Evolutionary conservation across 2,888 invertebrate genomes (phyloP).

Genomic region (Horisme vitalbata): DNA sequence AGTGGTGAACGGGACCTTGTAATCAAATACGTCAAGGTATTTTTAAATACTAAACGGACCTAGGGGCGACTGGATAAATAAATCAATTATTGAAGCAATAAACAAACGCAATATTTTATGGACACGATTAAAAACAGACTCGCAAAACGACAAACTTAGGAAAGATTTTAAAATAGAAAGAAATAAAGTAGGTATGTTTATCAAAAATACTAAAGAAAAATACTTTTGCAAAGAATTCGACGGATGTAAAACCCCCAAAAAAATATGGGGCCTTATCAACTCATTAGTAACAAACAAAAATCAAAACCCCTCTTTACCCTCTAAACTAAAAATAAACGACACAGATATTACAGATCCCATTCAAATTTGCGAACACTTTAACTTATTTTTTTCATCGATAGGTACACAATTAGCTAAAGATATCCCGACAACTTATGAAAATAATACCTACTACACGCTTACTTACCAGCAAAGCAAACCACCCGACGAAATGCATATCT

Average conservation of each 20-base stretch:
- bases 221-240: not conserved
- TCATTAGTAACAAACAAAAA: not conserved
- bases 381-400: not conserved
- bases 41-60: not conserved
- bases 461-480: not conserved
- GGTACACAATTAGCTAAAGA: too few relatives aligned
- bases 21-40: too few relatives aligned
- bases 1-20: too few relatives aligned
- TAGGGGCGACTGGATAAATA: not conserved
- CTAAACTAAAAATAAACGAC: too few relatives aligned
- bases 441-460: not conserved
- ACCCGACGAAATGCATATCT: not conserved
- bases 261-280: not conserved
- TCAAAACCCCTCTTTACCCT: not conserved
- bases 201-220: not conserved
- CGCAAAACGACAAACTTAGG: not conserved
- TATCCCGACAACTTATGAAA: not conserved
- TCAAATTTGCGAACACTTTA: not conserved
- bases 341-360: not conserved
- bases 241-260: not conserved
- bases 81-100: not conserved
- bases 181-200: not conserved
- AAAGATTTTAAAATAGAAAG: not conserved
- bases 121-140: not conserved
- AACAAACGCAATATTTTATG: not conserved